Conservation (phyloP, 37 sponge, comb jelly and placozoan genomes). For the Halisarca cf. caerulea region DNA sequence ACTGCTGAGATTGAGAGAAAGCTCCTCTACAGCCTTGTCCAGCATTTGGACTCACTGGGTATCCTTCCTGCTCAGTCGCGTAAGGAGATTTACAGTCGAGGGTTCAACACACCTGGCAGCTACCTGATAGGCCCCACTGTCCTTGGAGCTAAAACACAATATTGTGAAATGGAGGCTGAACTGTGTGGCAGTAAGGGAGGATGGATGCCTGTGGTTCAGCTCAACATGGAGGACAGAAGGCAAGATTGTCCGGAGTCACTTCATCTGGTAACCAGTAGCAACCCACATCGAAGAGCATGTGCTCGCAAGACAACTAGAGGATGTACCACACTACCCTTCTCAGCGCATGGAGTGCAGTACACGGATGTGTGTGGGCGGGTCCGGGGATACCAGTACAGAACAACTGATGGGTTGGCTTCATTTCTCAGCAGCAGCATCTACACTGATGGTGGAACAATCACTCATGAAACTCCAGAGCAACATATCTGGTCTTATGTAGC, state of each 20-base stretch:
- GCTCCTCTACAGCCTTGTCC: background rate
- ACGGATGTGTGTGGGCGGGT: slow-evolving; percentile 1
- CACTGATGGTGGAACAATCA: background rate
- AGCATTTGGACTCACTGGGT: background rate
- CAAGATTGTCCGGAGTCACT: background rate
- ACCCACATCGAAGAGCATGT: background rate
- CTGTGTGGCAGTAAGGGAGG: background rate
- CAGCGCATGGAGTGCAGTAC: background rate
- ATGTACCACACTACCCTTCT: background rate
- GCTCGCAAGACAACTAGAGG: background rate
- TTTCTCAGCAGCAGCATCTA: background rate
- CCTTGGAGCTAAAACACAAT: background rate
- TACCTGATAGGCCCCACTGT: background rate
- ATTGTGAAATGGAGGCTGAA: background rate
- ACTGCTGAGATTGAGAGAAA: background rate
- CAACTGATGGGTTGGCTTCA: background rate
- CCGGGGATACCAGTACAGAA: background rate
- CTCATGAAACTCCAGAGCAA: background rate
- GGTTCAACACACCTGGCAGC: background rate
- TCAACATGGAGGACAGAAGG: background rate
- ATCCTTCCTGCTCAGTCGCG: background rate
- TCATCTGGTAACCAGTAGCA: background rate
- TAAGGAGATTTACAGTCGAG: background rate
- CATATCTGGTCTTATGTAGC: slow-evolving; percentile 16
- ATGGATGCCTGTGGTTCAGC: background rate